Percentiles rank a stretch among this genome's conserved stretches.
Evolutionary conservation across 1,140 invertebrate genomes (phyloP).

Genomic region (Laupala kohalensis): DNA sequence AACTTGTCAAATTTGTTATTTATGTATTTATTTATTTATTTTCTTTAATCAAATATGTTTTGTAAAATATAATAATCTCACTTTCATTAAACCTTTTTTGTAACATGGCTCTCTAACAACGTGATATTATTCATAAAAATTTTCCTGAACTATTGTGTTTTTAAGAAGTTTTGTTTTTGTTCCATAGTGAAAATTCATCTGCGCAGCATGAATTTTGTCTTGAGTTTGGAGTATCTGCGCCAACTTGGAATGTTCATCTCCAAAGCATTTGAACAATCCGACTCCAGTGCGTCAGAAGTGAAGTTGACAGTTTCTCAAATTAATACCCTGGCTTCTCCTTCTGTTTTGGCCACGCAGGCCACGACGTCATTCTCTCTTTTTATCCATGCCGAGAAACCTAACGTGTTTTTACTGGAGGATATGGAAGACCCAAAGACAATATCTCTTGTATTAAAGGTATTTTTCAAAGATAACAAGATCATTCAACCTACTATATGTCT

Average conservation of each 20-base stretch:
- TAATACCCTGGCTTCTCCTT: background rate
- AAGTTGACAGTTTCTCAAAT: background rate
- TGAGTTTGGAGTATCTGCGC: background rate
- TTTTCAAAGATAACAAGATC: too few species aligned
- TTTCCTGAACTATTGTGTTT: too few species aligned
- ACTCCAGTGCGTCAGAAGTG: background rate
- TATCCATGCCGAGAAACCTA: constrained; percentile 74
- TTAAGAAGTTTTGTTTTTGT: background rate
- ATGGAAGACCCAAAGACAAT: constrained; percentile 66
- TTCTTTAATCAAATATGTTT: too few species aligned
- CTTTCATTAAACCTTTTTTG: background rate
- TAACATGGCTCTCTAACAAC: background rate
- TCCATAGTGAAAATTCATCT: background rate
- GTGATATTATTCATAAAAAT: too few species aligned
- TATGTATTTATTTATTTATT: too few species aligned
- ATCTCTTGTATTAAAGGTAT: background rate
- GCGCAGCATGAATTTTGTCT: background rate
- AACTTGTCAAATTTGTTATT: too few species aligned
- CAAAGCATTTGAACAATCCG: background rate
- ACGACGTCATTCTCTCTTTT: background rate
- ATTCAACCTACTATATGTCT: too few species aligned
- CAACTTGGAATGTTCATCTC: background rate
- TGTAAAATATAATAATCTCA: too few species aligned
- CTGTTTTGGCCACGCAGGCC: background rate
- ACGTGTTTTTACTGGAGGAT: constrained; percentile 87